Conservation (phyloP, 2,888 invertebrate genomes). For the Eucriotettix oculatus region DNA sequence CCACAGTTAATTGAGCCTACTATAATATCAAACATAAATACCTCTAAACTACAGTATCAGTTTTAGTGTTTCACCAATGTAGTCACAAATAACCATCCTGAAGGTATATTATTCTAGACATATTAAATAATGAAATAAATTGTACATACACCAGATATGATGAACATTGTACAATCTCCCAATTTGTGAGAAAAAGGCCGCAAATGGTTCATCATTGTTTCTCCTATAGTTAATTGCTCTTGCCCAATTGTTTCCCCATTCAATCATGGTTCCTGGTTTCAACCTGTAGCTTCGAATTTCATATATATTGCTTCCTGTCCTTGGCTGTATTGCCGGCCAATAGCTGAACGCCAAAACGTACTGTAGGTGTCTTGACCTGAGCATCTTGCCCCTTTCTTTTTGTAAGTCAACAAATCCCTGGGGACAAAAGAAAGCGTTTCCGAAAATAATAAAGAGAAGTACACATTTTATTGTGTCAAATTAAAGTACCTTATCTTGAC, state of each 20-base stretch:
- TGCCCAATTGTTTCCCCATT: conserved; percentile 99
- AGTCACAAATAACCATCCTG: too few species aligned
- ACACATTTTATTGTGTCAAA: neutral
- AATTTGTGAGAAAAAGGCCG: conserved; percentile 95
- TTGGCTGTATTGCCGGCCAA: conserved; percentile 73
- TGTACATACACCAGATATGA: conserved; percentile 93
- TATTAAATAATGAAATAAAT: too few species aligned
- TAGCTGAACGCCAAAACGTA: conserved; percentile 92
- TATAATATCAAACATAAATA: too few species aligned
- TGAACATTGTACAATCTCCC: conserved; percentile 94
- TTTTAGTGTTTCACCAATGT: too few species aligned
- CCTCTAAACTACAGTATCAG: too few species aligned
- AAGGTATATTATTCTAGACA: too few species aligned
- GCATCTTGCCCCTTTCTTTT: conserved; percentile 57
- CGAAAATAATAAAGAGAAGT: neutral
- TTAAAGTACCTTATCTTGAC: conserved; percentile 41
- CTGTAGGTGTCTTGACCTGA: conserved; percentile 79
- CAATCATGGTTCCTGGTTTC: conserved; percentile 98
- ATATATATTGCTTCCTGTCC: conserved; percentile 67
- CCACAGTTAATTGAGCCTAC: too few species aligned
- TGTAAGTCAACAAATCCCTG: conserved; percentile 56
- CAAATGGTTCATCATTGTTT: conserved; percentile 88
- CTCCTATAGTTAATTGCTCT: conserved; percentile 80
- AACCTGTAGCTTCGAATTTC: conserved; percentile 85
- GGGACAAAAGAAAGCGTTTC: conserved; percentile 6